Evolutionary conservation across 2,113 vertebrate genomes (phyloP).

Genomic region (Macaca mulatta): DNA sequence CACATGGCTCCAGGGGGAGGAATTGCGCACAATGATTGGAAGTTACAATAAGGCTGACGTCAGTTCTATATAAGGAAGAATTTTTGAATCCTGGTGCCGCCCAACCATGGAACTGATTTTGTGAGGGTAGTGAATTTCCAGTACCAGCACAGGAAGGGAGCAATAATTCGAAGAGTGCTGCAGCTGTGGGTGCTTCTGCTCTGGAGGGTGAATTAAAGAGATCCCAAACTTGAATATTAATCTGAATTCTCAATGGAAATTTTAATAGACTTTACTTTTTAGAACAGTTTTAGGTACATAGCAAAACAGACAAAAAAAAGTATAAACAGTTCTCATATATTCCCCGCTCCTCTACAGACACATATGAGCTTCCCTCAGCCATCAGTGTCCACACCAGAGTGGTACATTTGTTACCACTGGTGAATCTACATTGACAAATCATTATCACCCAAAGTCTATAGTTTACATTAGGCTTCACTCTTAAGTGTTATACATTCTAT

Average conservation of each 20-base stretch:
- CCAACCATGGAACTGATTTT: background rate
- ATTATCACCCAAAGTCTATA: background rate
- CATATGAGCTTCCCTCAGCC: background rate
- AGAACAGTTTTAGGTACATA: background rate
- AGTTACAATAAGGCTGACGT: conserved; percentile 29
- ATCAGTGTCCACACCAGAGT: background rate
- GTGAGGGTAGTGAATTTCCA: background rate
- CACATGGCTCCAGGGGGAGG: background rate
- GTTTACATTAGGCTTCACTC: background rate
- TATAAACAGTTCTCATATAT: background rate
- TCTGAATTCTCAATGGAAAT: background rate
- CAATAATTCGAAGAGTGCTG: background rate
- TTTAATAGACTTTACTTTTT: background rate
- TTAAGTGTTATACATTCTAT: background rate
- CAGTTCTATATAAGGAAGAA: conserved; percentile 10
- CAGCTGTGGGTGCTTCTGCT: background rate
- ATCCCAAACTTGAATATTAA: background rate
- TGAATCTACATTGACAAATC: background rate
- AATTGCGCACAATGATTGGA: conserved; percentile 16
- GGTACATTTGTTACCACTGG: background rate
- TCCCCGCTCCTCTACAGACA: too few relatives aligned
- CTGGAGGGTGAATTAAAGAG: too few relatives aligned
- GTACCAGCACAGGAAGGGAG: background rate
- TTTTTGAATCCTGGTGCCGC: background rate
- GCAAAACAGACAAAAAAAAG: background rate